These are phyloP conservation scores for Acanthosepion esculentum DNA, from an alignment of 2,888 invertebrate genomes.

Conservation along the genomic window DNA sequence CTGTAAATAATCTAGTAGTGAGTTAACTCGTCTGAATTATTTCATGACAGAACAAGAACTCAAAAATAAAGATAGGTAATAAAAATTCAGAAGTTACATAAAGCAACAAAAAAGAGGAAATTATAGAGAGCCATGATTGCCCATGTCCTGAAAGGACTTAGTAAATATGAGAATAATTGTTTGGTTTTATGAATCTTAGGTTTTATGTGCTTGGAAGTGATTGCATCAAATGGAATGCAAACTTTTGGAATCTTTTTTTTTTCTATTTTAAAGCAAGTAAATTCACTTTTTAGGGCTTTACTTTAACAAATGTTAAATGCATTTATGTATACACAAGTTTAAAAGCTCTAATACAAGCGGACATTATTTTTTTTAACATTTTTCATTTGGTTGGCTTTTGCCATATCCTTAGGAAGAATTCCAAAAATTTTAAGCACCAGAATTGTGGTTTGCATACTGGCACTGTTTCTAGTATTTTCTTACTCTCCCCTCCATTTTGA, in stretches of 20 bases:
- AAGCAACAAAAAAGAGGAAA: too few relatives aligned
- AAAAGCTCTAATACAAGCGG: background rate
- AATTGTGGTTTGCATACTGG: background rate
- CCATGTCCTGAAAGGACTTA: too few relatives aligned
- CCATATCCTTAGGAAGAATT: background rate
- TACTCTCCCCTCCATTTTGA: background rate
- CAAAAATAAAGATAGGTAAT: too few relatives aligned
- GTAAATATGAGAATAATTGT: too few relatives aligned
- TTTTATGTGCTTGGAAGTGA: too few relatives aligned
- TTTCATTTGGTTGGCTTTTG: background rate
- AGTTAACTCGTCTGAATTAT: too few relatives aligned
- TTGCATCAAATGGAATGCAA: background rate
- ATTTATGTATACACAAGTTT: background rate
- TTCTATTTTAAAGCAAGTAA: background rate
- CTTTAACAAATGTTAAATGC: background rate
- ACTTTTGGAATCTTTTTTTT: background rate
- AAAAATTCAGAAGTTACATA: too few relatives aligned
- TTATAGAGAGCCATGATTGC: too few relatives aligned
- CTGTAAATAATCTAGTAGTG: too few relatives aligned
- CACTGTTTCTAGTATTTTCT: background rate
- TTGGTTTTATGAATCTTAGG: too few relatives aligned
- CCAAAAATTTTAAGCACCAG: background rate
- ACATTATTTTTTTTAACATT: background rate
- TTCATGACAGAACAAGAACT: too few relatives aligned
- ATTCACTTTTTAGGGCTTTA: too few relatives aligned